Conservation (phyloP, 2,888 invertebrate genomes). For the Napeogenes inachia region DNA sequence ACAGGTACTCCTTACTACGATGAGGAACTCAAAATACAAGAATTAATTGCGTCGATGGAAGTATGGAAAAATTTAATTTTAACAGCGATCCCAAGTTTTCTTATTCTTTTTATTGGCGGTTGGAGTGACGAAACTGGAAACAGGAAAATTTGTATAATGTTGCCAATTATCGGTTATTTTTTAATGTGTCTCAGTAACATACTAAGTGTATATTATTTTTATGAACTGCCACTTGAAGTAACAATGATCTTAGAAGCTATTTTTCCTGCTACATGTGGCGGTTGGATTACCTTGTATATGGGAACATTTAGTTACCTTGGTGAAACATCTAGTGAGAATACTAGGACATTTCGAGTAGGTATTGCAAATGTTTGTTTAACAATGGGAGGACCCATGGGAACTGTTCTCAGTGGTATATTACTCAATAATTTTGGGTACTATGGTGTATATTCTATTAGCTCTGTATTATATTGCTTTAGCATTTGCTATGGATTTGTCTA, state of each 20-base stretch:
- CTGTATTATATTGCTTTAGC: conserved; percentile 59
- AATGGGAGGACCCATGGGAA: conserved; percentile 61
- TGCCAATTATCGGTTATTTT: conserved; percentile 75
- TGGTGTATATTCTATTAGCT: conserved; percentile 67
- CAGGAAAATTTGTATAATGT: conserved; percentile 75
- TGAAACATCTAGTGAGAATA: conserved; percentile 73
- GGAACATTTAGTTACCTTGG: conserved; percentile 79
- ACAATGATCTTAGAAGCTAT: conserved; percentile 73
- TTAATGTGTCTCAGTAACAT: conserved; percentile 69
- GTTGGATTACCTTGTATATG: conserved; percentile 76
- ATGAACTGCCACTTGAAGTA: conserved; percentile 72
- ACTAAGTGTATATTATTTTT: conserved; percentile 73
- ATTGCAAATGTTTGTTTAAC: conserved; percentile 69
- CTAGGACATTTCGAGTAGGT: conserved; percentile 78
- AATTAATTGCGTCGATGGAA: conserved; percentile 73
- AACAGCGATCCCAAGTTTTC: conserved; percentile 72
- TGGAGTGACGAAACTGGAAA: conserved; percentile 79
- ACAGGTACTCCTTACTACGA: conserved; percentile 80
- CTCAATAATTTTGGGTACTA: conserved; percentile 69
- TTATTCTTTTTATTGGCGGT: conserved; percentile 77
- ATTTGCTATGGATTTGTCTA: conserved; percentile 62
- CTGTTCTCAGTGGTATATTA: conserved; percentile 61
- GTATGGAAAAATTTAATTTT: conserved; percentile 75
- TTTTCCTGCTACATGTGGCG: conserved; percentile 74
- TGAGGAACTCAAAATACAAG: conserved; percentile 79